Base-by-base conservation (phyloP, 2,888 invertebrate genomes). In the Azorinus chamasolen region DNA sequence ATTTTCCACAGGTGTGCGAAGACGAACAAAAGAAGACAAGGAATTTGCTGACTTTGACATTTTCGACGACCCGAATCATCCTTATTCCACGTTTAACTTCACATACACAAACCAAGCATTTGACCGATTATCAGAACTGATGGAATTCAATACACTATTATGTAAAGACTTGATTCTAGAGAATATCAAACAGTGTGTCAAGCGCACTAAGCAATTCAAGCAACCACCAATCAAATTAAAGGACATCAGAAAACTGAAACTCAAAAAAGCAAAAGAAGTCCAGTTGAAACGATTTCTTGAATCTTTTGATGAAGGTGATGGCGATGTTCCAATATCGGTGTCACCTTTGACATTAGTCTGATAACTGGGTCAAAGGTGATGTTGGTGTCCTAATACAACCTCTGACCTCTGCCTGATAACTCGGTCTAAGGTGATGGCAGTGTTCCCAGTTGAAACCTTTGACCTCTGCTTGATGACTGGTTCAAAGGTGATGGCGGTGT, bases 51-150 rank as follows among this genome's bases (percentile, higher is more conserved):
- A 94, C 78, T 94, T 94, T 83, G 86, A 89, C 41, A 87, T 94
- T 18, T 94, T 93, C 85, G 92, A 93, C 59, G 93, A 94, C 78
- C 92, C 92, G 0, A 84, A 90, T 5, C 85, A 88, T 39, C 91
- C 93, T 0, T 94, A 93, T 81, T 93, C 93, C 0, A 93, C 93
- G 8, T 93, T 92, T 82, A 94, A 93, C 78, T 94, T 94, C 79
- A 90, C 89, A 43, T 94, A 93, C 83, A 89, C 91, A 4, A 85
- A 91, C 37, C 65, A 82, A 54, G 90, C 92, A 43, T 94, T 93
- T 83, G 93, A 94, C 50, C 88, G 93, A 18, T 80, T 94, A 12
- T 84, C 92, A 0, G 77, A 92, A 55, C 86, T 94, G n/a, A 92
- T 91, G 83, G 94, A 94, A 77, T 94, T 92, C 85, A 94, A 94